Evolutionary conservation across 2,888 invertebrate species (phyloP), one percentile per base, ranked within the genome.

Genomic region (Atethmia centrago): DNA sequence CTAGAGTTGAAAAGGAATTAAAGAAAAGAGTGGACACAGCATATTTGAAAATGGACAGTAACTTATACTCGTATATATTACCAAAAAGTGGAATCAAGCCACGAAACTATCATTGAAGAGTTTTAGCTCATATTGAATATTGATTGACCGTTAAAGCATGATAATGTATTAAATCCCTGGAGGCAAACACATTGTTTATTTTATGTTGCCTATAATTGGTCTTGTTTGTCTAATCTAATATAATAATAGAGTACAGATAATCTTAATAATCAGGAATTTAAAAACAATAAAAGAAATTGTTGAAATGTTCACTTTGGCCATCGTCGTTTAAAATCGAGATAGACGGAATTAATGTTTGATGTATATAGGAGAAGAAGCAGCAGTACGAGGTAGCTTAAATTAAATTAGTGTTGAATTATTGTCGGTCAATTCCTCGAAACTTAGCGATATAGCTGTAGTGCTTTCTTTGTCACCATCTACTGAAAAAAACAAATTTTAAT

Each of bases 1-100:
- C 53, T 84, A 71, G 9, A 49, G 40, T 55, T 14, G 55, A 71
- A 51, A 74, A 70, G 70, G 63, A 80, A 74, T 53, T 51, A 73
- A 79, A 70, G 64, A 66, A 55, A 80, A 68, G 25, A 49, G 28
- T 31, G 51, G 12, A 2, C 14, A 53, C 56, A 69, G 49, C 7
- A 8, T 51, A 42, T 28, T 51, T 36, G 14, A 31, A 66, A 66
- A 21, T 5, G 0, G 28, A 0, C 28, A 75, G 21, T 42, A 71
- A 21, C 68, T 77, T 77, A 56, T 8, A 61, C 14, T 61, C 25
- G n/a, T 58, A 49, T 77, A 49, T 68, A 16, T 59, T 45, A 78
- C n/a, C 28, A 45, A 78, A 25, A 21, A 42, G 28, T 49, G 7
- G 12, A 16, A 49, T 19, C 0, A 45, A 58, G 1, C 9, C 3